phyloP scores from a whole-genome alignment of 1,140 invertebrate species.

The Campodea augens region DNA sequence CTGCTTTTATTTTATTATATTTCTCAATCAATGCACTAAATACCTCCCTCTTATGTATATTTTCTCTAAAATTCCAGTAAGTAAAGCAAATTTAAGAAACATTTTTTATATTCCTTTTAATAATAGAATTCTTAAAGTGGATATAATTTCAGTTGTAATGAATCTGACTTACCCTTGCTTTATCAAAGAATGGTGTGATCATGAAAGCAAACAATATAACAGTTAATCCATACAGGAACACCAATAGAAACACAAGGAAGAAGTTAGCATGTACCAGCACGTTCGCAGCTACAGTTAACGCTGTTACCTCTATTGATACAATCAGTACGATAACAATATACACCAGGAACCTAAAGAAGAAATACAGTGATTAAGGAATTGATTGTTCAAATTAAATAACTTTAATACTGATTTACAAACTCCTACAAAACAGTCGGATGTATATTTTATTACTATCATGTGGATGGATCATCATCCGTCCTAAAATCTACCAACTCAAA shows the following conservation, averaged over 20 bases:
- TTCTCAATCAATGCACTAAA: no score
- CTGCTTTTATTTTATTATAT: no score
- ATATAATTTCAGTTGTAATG: no score
- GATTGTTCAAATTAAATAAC: neutral
- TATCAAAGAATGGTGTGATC: conserved; percentile 69
- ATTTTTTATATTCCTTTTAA: no score
- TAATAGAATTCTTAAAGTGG: no score
- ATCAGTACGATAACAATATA: conserved; percentile 51
- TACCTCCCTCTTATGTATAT: no score
- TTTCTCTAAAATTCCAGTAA: no score
- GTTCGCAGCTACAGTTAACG: conserved; percentile 45
- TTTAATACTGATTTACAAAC: neutral
- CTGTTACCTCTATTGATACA: conserved; percentile 43
- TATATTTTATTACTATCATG: neutral
- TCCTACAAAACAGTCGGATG: neutral
- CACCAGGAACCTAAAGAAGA: conserved; percentile 66
- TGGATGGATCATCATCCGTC: no score
- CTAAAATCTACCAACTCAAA: no score
- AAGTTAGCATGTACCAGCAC: conserved; percentile 60
- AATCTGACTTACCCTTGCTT: conserved; percentile 53
- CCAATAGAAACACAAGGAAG: conserved; percentile 53
- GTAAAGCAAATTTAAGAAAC: no score
- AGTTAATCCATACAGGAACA: conserved; percentile 58
- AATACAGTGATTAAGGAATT: conserved; percentile 24
- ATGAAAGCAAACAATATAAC: conserved; percentile 66